phyloP scores from a whole-genome alignment of 2,113 vertebrate species.

The Plecturocebus donacophilus region DNA sequence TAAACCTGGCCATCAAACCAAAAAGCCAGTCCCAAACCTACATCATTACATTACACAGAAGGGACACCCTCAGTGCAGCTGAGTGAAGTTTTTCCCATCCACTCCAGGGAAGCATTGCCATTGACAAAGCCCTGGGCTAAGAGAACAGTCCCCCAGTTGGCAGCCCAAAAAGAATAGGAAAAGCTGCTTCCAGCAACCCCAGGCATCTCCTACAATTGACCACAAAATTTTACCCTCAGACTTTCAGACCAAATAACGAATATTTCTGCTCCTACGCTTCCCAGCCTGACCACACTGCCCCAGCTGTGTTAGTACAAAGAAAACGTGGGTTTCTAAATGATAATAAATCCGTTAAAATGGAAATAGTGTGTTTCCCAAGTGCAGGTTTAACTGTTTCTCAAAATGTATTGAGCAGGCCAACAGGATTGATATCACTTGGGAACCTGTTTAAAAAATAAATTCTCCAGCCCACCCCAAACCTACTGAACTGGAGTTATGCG shows the following conservation, averaged over 20 bases:
- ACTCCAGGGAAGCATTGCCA: too few species aligned
- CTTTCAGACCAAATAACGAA: not conserved
- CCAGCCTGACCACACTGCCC: accelerated
- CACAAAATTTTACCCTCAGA: not conserved
- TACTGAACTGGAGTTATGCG: not conserved
- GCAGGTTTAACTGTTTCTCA: not conserved
- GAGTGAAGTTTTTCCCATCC: not conserved
- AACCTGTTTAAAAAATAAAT: not conserved
- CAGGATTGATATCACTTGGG: not conserved
- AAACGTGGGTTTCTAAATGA: not conserved
- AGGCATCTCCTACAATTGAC: not conserved
- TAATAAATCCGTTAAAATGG: not conserved
- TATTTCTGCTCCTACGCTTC: not conserved
- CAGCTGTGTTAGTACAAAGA: not conserved
- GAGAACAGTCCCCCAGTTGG: not conserved
- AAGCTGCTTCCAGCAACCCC: too few species aligned
- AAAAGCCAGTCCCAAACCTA: not conserved
- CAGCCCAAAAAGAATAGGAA: not conserved
- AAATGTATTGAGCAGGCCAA: not conserved
- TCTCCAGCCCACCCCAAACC: not conserved
- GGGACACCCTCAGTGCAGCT: not conserved
- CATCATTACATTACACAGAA: not conserved
- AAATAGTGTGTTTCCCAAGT: not conserved
- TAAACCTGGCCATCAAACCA: not conserved
- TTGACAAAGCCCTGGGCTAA: not conserved